Base-by-base conservation (phyloP, 1,140 invertebrate genomes). In the Macrosteles quadrilineatus region DNA sequence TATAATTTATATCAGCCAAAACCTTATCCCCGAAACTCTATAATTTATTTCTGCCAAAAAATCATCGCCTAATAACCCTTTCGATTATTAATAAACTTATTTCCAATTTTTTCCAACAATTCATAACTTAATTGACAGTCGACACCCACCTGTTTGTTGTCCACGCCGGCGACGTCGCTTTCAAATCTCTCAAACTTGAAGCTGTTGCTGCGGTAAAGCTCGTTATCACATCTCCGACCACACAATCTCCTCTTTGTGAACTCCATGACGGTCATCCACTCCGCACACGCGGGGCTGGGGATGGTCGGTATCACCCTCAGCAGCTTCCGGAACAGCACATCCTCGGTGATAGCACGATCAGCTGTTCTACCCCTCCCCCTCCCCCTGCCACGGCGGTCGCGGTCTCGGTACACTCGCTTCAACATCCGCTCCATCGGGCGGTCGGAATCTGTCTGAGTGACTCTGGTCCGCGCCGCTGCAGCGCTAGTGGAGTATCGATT, bases 111-210 rank as follows among this genome's bases (percentile, higher is more conserved):
- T n/a, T n/a, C n/a, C n/a, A n/a, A n/a, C n/a, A n/a, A n/a, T n/a
- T n/a, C n/a, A n/a, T n/a, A n/a, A n/a, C n/a, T n/a, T n/a, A n/a
- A n/a, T n/a, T n/a, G n/a, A n/a, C n/a, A n/a, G n/a, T n/a, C n/a
- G n/a, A n/a, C 43, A 36, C 67, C n/a, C 19, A 73, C 72, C 72
- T 73, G 72, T 55, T 70, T 73, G 11, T 29, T 50, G 12, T 25
- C 25, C 14, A 62, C 64, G 2, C 65, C 29, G 30, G 70, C 72
- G 17, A 30, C 21, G 21, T 14, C 40, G 71, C 86, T 88, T 71
- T 90, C 87, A 77, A 92, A 93, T 53, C 90, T 83, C 79, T 93
- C 90, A 76, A 93, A 92, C 81, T 91, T 92, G 83, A 93, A 93
- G 79, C 90, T 92, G 77, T 93, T 92, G 71, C 90, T 91, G 67